phyloP scores from a whole-genome alignment of 2,888 invertebrate species.

The Gymnosoma rotundatum region DNA sequence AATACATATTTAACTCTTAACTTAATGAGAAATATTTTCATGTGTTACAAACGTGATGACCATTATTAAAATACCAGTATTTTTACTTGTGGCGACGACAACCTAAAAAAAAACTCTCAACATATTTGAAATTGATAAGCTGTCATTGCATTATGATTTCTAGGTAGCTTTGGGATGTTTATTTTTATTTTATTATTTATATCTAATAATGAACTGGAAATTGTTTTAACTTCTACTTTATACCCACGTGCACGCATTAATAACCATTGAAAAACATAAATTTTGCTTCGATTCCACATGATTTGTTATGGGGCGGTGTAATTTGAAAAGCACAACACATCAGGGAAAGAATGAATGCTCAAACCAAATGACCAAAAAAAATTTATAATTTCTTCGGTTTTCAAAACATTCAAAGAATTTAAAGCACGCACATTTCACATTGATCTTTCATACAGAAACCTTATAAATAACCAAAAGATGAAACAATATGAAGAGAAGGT shows the following conservation, averaged over 20 bases:
- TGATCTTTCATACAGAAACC: slow-evolving; percentile 23
- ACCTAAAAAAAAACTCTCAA: background rate
- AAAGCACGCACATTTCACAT: slow-evolving; percentile 66
- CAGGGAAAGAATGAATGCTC: background rate
- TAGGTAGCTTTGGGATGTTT: slow-evolving; percentile 45
- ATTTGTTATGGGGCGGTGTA: slow-evolving; percentile 61
- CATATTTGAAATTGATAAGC: slow-evolving; percentile 48
- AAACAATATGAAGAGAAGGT: slow-evolving; percentile 32
- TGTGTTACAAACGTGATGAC: too few species aligned
- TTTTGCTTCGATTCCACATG: slow-evolving; percentile 34
- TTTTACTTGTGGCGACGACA: slow-evolving; percentile 12
- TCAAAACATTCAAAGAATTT: slow-evolving; percentile 57
- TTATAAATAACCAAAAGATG: slow-evolving; percentile 28
- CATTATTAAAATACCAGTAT: background rate
- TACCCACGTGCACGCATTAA: slow-evolving; percentile 22
- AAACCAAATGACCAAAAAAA: too few species aligned
- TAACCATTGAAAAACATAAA: slow-evolving; percentile 36
- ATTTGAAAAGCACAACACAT: slow-evolving; percentile 52
- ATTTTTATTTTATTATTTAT: slow-evolving; percentile 20
- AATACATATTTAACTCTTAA: too few species aligned
- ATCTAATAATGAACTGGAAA: slow-evolving; percentile 13
- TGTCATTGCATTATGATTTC: slow-evolving; percentile 60
- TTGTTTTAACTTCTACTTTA: slow-evolving; percentile 37
- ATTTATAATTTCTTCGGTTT: slow-evolving; percentile 26
- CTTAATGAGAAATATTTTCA: background rate